Evolutionary conservation across 2,888 invertebrate species (phyloP), one percentile per base, ranked within the genome.

Genomic region (Stomorhina lunata): DNA sequence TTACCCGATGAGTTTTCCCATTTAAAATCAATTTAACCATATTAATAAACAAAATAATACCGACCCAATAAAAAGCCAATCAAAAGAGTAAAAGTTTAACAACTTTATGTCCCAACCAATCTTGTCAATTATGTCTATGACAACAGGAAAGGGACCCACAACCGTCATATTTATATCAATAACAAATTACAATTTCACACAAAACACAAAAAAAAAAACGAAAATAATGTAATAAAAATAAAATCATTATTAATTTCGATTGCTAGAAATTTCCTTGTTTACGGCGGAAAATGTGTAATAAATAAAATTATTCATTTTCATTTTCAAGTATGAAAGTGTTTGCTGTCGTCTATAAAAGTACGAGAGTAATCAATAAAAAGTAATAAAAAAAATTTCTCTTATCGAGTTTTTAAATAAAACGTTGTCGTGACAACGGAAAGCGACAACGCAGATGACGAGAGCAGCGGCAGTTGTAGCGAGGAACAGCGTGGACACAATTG

Each of bases 361-460:
- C 20, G 48, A n/a, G n/a, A 72, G 45, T 63, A 69, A 69, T 77
- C 76, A 69, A 77, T 69, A 69, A 76, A 76, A 69, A 61, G 53
- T 34, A 77, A 77, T 77, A 69, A 77, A 77, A 29, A 55, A 55
- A 69, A 29, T 61, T 53, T 12, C 22, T 17, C 27, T 77, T 69
- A 77, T 69, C 69, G 61, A 50, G 32, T 25, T 69, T 27, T 61
- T 40, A 15, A 55, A 69, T 22, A 32, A 50, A 69, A 53, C 43
- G 53, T 69, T 69, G 69, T 69, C 77, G 37, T 69, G 78, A 43
- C 66, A 61, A 73, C 66, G 15, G 10, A 10, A n/a, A n/a, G n/a
- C 27, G 17, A 40, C 59, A 40, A 43, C 45, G n/a, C n/a, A n/a
- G n/a, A n/a, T n/a, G n/a, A n/a, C 27, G 27, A n/a, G n/a, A n/a